A percentile compares a stretch with the other conserved stretches of the same genome.
Conservation (phyloP, 2,888 invertebrate species). For the Agrochola lota region DNA sequence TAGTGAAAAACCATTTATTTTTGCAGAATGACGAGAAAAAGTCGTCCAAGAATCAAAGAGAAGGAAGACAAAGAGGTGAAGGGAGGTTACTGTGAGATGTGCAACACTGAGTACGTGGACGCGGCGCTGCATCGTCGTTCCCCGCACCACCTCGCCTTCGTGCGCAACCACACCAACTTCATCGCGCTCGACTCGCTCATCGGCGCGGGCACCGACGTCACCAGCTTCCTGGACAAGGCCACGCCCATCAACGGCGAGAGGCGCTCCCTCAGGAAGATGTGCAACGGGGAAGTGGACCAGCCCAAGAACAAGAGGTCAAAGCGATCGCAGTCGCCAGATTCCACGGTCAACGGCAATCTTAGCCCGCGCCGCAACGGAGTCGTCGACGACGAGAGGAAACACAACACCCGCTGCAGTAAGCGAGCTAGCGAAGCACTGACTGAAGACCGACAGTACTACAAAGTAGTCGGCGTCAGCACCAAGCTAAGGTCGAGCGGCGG, state of each 20-base stretch:
- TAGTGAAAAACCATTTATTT: conserved; percentile 34
- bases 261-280: conserved; percentile 81
- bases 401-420: conserved; percentile 82
- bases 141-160: conserved; percentile 93
- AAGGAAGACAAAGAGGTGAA: conserved; percentile 84
- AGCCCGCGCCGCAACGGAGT: conserved; percentile 81
- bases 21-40: conserved; percentile 90
- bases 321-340: conserved; percentile 80
- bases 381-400: conserved; percentile 80
- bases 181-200: conserved; percentile 94
- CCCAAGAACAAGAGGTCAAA: conserved; percentile 76
- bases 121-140: conserved; percentile 93
- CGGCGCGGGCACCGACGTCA: conserved; percentile 91
- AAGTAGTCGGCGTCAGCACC: conserved; percentile 93
- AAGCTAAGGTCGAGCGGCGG: conserved; percentile 92
- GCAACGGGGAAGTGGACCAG: conserved; percentile 81
- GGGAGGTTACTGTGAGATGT: conserved; percentile 95
- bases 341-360: conserved; percentile 74
- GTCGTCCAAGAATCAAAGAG: conserved; percentile 86
- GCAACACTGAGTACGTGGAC: conserved; percentile 93
- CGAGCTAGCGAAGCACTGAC: conserved; percentile 71
- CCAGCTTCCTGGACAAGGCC: conserved; percentile 92
- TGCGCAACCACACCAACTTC: conserved; percentile 94
- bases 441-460: conserved; percentile 91
- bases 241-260: conserved; percentile 85